Percentiles rank a stretch among this genome's conserved stretches.
phyloP scores from a whole-genome alignment of 2,113 vertebrate genomes.

The Calidris pygmaea region DNA sequence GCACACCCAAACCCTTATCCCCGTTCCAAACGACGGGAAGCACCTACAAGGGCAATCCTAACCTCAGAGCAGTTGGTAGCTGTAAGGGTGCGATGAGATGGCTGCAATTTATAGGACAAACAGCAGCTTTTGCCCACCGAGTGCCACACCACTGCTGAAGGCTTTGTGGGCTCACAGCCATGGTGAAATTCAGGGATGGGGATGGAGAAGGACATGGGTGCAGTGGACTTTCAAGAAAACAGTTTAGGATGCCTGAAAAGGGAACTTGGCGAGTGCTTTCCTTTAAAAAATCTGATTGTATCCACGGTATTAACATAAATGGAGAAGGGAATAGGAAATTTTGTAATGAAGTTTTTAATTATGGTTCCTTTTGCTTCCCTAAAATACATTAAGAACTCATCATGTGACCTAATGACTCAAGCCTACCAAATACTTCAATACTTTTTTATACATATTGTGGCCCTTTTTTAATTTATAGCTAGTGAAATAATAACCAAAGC shows the following conservation, averaged over 20 bases:
- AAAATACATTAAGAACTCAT: not conserved
- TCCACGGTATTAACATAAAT: not conserved
- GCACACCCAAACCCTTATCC: not conserved
- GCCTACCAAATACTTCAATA: not conserved
- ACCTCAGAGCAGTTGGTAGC: not conserved
- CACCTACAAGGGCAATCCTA: not conserved
- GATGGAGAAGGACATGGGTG: not conserved
- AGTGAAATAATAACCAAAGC: conserved; percentile 31
- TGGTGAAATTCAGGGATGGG: not conserved
- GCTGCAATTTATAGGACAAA: not conserved
- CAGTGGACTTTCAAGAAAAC: fast-evolving
- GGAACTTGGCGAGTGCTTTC: not conserved
- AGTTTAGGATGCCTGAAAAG: not conserved
- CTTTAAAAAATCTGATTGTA: not conserved
- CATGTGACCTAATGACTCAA: not conserved
- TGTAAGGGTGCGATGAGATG: not conserved
- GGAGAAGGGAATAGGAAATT: not conserved
- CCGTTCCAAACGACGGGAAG: fast-evolving
- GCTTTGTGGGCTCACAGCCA: not conserved
- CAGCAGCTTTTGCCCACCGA: not conserved
- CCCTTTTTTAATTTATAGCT: not conserved
- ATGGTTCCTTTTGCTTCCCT: not conserved
- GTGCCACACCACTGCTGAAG: not conserved
- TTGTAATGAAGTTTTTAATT: not conserved
- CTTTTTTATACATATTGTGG: not conserved